Evolutionary conservation across 2,797 vertebrate genomes (phyloP), one percentile per base, ranked within the genome.

Genomic region (Typhlichthys subterraneus): DNA sequence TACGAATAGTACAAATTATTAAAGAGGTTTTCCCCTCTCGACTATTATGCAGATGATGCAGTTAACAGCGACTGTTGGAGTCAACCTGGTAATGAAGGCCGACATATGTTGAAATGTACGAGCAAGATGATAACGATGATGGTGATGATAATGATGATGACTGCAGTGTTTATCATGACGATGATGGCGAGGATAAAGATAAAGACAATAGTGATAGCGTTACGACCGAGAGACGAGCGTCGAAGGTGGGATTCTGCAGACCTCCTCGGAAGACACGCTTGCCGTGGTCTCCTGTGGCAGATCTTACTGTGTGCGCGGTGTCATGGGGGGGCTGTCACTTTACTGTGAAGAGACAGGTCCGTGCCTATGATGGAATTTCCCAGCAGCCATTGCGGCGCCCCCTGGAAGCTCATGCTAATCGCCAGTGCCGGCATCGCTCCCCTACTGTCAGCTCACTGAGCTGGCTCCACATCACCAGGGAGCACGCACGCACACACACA

Each of bases 351-450:
- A 88, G 89, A 87, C 86, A 78, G 85, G 87, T 81, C 83, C 75
- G 69, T 60, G 80, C 76, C 75, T 76, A 70, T 55, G 76, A 88
- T 72, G 78, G 73, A 84, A 87, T 86, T 78, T 89, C 88, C 88
- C 88, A 88, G 84, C 85, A 91, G 79, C 88, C 89, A 87, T 42
- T 62, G 83, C 87, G 29, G 82, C 80, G 5, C 89, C 86, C 82
- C 85, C 82, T 86, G 87, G 85, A 89, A 90, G 87, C 86, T 87
- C 83, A 90, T 87, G 85, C 85, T 92, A 89, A 91, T 90, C 88
- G 84, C 73, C 67, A 23, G 69, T 54, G 14, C 79, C 84, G 81
- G 79, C 81, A 70, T 77, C 69, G 72, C 70, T 57, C 74, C 64
- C 77, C 80, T 66, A 77, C 85, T 88, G 86, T 87, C 88, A 90